These are phyloP conservation scores for Corapipo altera DNA, from an alignment of 2,113 vertebrate species.

Conservation along the genomic window DNA sequence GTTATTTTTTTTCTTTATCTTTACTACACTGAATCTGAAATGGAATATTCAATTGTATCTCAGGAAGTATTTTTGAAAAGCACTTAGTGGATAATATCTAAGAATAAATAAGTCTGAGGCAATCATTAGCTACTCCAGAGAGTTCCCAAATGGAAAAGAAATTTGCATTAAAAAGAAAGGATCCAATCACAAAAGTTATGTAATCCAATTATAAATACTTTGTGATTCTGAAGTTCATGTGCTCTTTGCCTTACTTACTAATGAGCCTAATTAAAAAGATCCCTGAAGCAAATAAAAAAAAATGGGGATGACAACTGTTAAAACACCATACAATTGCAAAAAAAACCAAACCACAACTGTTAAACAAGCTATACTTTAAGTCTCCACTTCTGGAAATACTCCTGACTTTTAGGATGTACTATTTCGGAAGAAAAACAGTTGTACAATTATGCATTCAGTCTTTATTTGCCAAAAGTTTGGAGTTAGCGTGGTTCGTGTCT, in stretches of 20 bases:
- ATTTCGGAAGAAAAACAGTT: not conserved
- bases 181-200: not conserved
- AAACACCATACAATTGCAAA: not conserved
- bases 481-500: not conserved
- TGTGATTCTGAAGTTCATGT: not conserved
- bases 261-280: conserved; percentile 19
- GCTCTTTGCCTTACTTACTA: not conserved
- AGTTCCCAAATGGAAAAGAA: not conserved
- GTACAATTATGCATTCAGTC: not conserved
- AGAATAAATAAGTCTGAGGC: not conserved
- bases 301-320: not conserved
- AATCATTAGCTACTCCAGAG: not conserved
- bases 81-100: not conserved
- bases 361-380: not conserved
- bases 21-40: not conserved
- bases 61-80: not conserved
- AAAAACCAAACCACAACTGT: not conserved
- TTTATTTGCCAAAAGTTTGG: not conserved
- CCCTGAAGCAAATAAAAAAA: not conserved
- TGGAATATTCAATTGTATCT: not conserved
- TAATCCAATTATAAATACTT: not conserved
- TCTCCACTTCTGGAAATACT: not conserved
- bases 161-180: not conserved
- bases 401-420: not conserved
- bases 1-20: not conserved